Base-by-base conservation (phyloP, 2,797 vertebrate genomes). In the Epinephelus coioides region DNA sequence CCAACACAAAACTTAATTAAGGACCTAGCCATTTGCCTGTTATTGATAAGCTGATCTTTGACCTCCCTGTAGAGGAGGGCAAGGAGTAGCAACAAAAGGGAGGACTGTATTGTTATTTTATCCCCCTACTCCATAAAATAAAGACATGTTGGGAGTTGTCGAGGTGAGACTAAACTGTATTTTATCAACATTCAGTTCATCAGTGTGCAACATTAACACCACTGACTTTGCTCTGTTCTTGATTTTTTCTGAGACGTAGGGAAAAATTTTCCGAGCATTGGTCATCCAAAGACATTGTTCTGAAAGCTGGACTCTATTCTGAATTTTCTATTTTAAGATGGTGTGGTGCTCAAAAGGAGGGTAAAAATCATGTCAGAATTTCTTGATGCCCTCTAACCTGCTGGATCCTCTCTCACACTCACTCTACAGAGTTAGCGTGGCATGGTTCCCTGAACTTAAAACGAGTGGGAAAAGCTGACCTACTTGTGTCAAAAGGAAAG, bases 391-490 rank as follows among this genome's bases (percentile, higher is more conserved):
- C 50, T 63, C 57, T 25, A 25, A 51, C 47, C 21, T 47, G 3
- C 15, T 55, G 47, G 43, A n/a, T 14, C 53, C 51, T 9, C n/a
- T 30, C 12, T 47, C 1, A 43, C 27, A 18, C 15, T 9, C 12
- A n/a, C 17, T 38, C 40, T 27, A 17, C 53, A n/a, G 4, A n/a
- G 18, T n/a, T 17, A 56, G 9, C 30, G 4, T 68, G 43, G 30
- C 30, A 12, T 17, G 17, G 18, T 12, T 73, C 30, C n/a, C 53
- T 43, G 11, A 30, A 59, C 40, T 63, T 21, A 21, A 27, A 25
- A 14, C 59, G 56, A 17, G 34, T 2, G 38, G 46, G 30, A 75
- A 11, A 62, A 8, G 17, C 10, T 78, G 63, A 67, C 60, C 78
- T 65, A 67, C 25, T 69, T 74, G 13, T 6, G 17, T 43, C 6